These are phyloP conservation scores for Salvelinus namaycush DNA, from an alignment of 2,113 vertebrate species.

Conservation along the genomic window DNA sequence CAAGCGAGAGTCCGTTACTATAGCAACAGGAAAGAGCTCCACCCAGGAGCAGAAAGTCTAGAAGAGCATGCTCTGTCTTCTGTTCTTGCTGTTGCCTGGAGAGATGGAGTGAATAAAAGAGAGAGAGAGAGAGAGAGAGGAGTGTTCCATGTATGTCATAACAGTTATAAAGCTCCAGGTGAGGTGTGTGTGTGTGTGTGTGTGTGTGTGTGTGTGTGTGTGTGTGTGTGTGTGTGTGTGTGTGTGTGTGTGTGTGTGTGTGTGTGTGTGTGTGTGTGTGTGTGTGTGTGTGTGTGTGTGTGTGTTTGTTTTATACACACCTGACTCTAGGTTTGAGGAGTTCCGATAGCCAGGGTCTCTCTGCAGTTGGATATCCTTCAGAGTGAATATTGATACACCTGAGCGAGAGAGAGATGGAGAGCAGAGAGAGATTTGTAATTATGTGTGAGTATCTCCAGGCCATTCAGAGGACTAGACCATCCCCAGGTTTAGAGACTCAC, in stretches of 20 bases:
- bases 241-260: not conserved
- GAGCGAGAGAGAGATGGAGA: slow-evolving; percentile 17
- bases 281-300: slow-evolving; percentile 9
- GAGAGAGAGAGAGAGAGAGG: not conserved
- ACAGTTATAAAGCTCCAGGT: not conserved
- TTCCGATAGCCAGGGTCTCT: slow-evolving; percentile 97
- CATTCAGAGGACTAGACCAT: not conserved
- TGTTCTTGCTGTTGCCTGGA: slow-evolving; percentile 93
- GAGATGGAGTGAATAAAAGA: slow-evolving; percentile 3
- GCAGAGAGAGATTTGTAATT: not conserved
- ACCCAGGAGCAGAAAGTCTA: slow-evolving; percentile 67
- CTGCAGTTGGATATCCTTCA: slow-evolving; percentile 97
- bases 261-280: slow-evolving; percentile 12
- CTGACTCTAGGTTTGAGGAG: slow-evolving; percentile 93
- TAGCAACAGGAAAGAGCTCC: not conserved
- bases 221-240: slow-evolving; percentile 9
- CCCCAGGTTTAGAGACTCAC: slow-evolving; percentile 72
- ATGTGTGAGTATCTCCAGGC: not conserved
- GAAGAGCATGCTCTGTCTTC: slow-evolving; percentile 99
- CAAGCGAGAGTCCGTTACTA: not conserved
- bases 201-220: slow-evolving; percentile 3
- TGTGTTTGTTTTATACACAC: slow-evolving; percentile 64
- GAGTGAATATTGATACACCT: slow-evolving; percentile 96
- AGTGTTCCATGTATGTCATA: not conserved
- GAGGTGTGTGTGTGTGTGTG: not conserved